Conservation (phyloP, 2,888 invertebrate species). For the Drosophila buzzatii region DNA sequence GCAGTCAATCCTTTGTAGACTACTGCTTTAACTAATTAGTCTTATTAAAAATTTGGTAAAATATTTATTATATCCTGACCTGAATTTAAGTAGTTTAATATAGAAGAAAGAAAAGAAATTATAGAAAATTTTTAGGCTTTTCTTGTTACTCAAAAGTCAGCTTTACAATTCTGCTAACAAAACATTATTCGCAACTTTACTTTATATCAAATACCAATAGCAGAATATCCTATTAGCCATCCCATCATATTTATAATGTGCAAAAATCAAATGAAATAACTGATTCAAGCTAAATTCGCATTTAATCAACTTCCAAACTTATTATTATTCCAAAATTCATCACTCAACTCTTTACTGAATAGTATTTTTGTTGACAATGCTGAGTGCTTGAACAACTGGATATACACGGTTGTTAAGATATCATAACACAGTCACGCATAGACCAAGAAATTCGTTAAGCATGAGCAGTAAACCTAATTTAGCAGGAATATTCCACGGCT, state of each 20-base stretch:
- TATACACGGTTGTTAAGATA: neutral
- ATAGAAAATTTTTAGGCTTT: neutral
- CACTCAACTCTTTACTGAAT: neutral
- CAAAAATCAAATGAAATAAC: no score
- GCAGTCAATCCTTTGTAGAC: neutral
- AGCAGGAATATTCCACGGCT: conserved; percentile 4
- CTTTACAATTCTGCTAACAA: no score
- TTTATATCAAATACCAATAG: no score
- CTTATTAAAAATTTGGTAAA: no score
- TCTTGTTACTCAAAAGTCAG: neutral
- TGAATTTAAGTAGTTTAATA: neutral
- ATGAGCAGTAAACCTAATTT: neutral
- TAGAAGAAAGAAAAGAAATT: neutral
- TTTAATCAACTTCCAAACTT: no score
- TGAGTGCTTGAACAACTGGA: neutral
- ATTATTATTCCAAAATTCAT: neutral
- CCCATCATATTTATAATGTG: no score
- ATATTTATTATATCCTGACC: no score
- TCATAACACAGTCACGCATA: conserved; percentile 3
- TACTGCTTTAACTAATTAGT: no score
- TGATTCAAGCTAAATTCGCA: no score
- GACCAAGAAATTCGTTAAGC: neutral
- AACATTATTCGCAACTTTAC: no score
- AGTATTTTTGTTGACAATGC: neutral
- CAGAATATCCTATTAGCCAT: no score